Percentiles rank a stretch among this genome's conserved stretches.
phyloP scores from a whole-genome alignment of 2,113 vertebrate species.

The Typhlomys cinereus region DNA sequence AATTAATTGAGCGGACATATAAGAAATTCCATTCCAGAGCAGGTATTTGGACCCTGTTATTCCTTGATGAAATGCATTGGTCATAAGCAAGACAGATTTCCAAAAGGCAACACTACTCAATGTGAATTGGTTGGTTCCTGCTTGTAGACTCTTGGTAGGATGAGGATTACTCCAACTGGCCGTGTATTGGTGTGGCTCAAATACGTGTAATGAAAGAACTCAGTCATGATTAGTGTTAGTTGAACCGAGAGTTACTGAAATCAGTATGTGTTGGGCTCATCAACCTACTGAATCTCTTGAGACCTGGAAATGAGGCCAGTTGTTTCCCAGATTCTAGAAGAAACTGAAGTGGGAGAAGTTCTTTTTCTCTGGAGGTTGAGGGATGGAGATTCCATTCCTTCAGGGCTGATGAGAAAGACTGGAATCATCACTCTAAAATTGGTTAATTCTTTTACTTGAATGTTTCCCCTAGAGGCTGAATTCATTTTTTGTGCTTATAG shows the following conservation, averaged over 20 bases:
- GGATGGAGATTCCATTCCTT: neutral
- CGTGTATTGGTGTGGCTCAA: slow-evolving; percentile 17
- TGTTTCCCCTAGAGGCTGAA: neutral
- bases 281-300: neutral
- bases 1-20: neutral
- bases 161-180: neutral
- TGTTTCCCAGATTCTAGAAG: neutral
- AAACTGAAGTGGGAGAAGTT: neutral
- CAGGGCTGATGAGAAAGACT: neutral
- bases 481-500: too few species aligned
- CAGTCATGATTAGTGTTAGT: slow-evolving; percentile 51
- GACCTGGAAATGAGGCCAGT: neutral
- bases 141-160: neutral
- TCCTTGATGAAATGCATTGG: neutral
- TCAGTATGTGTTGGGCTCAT: too few species aligned
- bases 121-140: neutral
- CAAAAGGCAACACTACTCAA: neutral
- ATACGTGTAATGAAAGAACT: slow-evolving; percentile 32
- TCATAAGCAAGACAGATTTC: neutral
- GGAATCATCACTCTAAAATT: neutral
- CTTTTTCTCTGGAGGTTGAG: neutral
- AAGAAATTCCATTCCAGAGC: neutral
- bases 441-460: neutral
- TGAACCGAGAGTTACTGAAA: neutral
- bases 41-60: neutral